These are phyloP conservation scores for Mya arenaria DNA, from an alignment of 1,140 invertebrate species.

Conservation along the genomic window DNA sequence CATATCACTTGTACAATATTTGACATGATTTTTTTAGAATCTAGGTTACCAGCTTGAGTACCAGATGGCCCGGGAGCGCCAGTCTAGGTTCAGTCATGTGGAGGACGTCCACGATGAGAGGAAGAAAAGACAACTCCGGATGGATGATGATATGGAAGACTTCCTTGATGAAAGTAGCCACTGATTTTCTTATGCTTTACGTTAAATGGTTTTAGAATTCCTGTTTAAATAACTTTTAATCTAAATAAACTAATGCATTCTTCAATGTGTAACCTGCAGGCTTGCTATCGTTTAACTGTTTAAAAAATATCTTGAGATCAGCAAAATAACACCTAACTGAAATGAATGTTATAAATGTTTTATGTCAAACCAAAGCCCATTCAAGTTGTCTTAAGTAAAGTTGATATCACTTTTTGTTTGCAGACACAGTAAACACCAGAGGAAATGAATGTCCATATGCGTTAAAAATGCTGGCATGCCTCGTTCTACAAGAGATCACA, in stretches of 20 bases:
- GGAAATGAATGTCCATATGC: slow-evolving; percentile 95
- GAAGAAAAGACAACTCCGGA: slow-evolving; percentile 90
- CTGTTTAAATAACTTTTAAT: too few species aligned
- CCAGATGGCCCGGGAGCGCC: slow-evolving; percentile 81
- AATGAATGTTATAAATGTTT: too few species aligned
- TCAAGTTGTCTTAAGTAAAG: too few species aligned
- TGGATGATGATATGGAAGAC: slow-evolving; percentile 98
- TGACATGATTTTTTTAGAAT: slow-evolving; percentile 85
- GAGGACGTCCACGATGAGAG: slow-evolving; percentile 87
- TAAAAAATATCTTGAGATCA: too few species aligned
- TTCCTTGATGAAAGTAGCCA: slow-evolving; percentile 98
- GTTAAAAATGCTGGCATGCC: slow-evolving; percentile 94
- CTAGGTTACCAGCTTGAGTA: slow-evolving; percentile 93
- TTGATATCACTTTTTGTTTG: slow-evolving; percentile 71
- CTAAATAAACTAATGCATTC: too few species aligned
- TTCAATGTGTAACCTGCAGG: too few species aligned
- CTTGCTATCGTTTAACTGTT: too few species aligned
- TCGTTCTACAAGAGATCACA: slow-evolving; percentile 97
- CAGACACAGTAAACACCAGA: slow-evolving; percentile 92
- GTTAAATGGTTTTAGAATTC: too few species aligned
- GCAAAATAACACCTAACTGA: too few species aligned
- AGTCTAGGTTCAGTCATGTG: slow-evolving; percentile 87
- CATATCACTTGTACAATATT: too few species aligned
- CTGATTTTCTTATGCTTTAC: too few species aligned
- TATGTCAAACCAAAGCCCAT: too few species aligned